Evolutionary conservation across 2,113 vertebrate genomes (phyloP).

Genomic region (Muntiacus reevesi): DNA sequence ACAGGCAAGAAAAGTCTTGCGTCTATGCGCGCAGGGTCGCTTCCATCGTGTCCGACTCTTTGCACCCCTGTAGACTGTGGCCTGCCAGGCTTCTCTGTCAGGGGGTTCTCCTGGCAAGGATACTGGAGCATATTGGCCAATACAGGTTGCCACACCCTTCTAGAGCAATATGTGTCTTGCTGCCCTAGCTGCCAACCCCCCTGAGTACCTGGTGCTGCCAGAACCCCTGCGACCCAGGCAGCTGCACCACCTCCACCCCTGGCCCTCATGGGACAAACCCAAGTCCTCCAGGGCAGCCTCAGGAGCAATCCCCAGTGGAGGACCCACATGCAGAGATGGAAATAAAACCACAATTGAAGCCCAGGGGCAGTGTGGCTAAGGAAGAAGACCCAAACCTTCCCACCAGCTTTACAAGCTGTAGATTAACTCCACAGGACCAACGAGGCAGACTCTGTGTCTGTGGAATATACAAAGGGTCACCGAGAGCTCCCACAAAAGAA

Average conservation of each 20-base stretch:
- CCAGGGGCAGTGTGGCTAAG: neutral
- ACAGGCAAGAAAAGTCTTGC: neutral
- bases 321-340: neutral
- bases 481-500: neutral
- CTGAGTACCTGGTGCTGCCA: neutral
- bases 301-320: neutral
- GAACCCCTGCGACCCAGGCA: neutral
- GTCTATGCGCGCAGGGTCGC: rapidly evolving
- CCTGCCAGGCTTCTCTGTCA: neutral
- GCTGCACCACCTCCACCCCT: neutral
- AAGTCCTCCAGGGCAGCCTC: neutral
- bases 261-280: neutral
- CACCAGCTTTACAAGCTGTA: neutral
- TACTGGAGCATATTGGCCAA: neutral
- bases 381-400: neutral
- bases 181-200: no score
- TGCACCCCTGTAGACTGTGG: neutral
- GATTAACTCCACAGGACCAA: neutral
- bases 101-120: neutral
- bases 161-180: neutral
- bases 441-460: neutral
- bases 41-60: neutral
- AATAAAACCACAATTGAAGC: neutral
- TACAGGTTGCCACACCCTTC: neutral
- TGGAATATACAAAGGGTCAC: neutral